Evolutionary conservation across 2,113 vertebrate genomes (phyloP).

Genomic region (Cygnus buccinator): DNA sequence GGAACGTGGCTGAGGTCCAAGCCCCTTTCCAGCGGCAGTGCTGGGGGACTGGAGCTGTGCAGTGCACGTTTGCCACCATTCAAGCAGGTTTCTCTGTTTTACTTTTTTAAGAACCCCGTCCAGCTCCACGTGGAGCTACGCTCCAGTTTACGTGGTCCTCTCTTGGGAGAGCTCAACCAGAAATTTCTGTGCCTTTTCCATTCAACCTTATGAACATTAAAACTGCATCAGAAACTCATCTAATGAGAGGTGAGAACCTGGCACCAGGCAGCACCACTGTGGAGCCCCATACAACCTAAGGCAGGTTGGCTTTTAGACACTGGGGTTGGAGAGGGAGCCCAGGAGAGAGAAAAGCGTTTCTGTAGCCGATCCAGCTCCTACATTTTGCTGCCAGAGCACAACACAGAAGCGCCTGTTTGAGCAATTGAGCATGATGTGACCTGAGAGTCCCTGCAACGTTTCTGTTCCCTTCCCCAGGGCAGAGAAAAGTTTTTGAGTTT

Average conservation of each 20-base stretch:
- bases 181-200: neutral
- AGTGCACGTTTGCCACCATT: rapidly evolving
- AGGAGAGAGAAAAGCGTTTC: constrained; percentile 51
- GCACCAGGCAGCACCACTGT: neutral
- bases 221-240: neutral
- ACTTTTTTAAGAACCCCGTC: neutral
- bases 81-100: neutral
- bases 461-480: constrained; percentile 13
- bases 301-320: neutral
- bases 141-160: neutral
- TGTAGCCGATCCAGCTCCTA: constrained; percentile 60
- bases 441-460: constrained; percentile 67
- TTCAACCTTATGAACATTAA: neutral
- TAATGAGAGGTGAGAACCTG: neutral
- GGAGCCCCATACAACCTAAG: neutral
- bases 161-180: neutral
- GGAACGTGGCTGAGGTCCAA: neutral
- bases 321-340: constrained; percentile 2
- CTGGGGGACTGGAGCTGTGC: neutral
- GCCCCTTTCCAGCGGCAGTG: neutral
- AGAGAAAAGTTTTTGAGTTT: neutral
- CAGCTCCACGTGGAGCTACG: neutral
- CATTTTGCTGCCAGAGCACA: constrained; percentile 51
- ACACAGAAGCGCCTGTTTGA: constrained; percentile 71
- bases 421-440: constrained; percentile 86